These are phyloP conservation scores for Pangasius larnaudii DNA, from an alignment of 2,797 vertebrate genomes.

Conservation along the genomic window DNA sequence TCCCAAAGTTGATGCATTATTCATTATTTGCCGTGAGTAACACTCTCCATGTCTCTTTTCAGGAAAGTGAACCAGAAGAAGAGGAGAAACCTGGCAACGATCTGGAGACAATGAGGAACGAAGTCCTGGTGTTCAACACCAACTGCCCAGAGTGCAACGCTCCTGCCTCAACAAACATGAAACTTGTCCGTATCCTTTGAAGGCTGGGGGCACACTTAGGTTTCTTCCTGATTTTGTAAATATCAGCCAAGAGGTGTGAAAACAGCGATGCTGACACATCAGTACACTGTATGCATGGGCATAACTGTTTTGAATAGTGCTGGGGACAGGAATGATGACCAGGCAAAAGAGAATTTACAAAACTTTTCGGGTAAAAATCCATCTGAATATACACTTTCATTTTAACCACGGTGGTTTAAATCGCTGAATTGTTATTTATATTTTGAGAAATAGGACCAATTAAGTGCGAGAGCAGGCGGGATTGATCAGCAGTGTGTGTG, in stretches of 20 bases:
- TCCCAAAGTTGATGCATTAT: neutral
- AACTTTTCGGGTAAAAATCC: too few relatives aligned
- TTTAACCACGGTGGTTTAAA: neutral
- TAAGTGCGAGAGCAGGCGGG: neutral
- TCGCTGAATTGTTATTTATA: neutral
- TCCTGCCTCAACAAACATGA: conserved; percentile 94
- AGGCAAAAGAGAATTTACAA: neutral
- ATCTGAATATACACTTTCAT: neutral
- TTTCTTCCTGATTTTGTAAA: neutral
- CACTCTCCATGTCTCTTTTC: neutral
- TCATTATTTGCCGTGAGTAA: neutral
- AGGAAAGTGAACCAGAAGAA: conserved; percentile 63
- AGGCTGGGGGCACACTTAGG: neutral
- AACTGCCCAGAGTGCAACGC: conserved; percentile 94
- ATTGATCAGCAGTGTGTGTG: neutral
- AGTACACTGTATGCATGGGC: neutral
- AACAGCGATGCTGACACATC: neutral
- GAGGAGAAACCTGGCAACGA: conserved; percentile 65
- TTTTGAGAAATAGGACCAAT: neutral
- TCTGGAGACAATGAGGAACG: conserved; percentile 81
- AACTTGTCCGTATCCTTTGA: conserved; percentile 89
- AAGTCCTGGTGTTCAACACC: conserved; percentile 90
- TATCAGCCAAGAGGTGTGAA: neutral
- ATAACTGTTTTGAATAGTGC: neutral
- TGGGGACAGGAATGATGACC: neutral